A percentile compares a stretch with the other conserved stretches of the same genome.
phyloP scores from a whole-genome alignment of 2,797 vertebrate species.

The Melanotaenia nigrans region DNA sequence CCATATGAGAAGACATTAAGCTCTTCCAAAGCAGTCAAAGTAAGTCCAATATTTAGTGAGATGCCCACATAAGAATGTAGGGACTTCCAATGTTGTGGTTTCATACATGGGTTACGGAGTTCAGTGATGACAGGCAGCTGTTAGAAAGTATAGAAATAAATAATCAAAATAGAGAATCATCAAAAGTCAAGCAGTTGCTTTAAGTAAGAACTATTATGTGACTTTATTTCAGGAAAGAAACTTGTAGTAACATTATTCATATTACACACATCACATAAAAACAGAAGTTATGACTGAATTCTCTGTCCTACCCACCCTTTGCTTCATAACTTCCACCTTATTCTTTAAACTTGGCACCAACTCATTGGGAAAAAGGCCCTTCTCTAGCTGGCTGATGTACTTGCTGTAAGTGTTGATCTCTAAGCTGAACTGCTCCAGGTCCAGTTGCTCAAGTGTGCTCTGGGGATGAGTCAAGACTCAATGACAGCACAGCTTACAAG shows the following conservation, averaged over 20 bases:
- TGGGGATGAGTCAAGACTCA: constrained; percentile 34
- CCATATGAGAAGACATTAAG: constrained; percentile 80
- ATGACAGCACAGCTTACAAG: constrained; percentile 47
- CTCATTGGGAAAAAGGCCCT: constrained; percentile 85
- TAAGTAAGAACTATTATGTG: not conserved
- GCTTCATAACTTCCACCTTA: constrained; percentile 85
- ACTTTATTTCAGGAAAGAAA: not conserved
- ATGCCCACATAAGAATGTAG: constrained; percentile 80
- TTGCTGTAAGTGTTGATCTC: constrained; percentile 86
- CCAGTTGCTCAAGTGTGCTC: constrained; percentile 78
- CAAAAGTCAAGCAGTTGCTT: not conserved
- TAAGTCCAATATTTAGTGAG: constrained; percentile 73
- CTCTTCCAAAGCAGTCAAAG: constrained; percentile 77
- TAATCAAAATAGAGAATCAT: not conserved
- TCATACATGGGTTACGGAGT: constrained; percentile 85
- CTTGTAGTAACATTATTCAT: not conserved
- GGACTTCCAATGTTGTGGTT: constrained; percentile 81
- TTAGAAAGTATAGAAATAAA: constrained; percentile 30
- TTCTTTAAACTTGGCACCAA: constrained; percentile 83
- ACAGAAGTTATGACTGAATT: not conserved
- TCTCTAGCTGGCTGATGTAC: constrained; percentile 86
- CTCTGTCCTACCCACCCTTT: constrained; percentile 80
- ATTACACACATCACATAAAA: not conserved
- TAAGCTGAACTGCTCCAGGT: constrained; percentile 81
- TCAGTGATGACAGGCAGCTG: constrained; percentile 87